Base-by-base conservation (phyloP, 2,797 vertebrate genomes). In the Crypturellus tataupa region DNA sequence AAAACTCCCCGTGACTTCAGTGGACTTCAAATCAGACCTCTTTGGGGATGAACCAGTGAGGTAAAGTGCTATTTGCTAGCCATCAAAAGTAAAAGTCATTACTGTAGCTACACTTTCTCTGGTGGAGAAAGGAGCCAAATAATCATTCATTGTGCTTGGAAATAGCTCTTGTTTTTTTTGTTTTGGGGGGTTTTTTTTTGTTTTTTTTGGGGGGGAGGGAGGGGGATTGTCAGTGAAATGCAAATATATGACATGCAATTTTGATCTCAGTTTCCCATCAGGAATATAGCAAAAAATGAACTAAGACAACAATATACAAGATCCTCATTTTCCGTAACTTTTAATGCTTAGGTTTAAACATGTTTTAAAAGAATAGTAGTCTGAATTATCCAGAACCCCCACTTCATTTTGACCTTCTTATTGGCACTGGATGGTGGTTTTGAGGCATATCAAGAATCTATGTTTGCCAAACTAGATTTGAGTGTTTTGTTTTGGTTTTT, bases 351-450 rank as follows among this genome's bases (percentile, higher is more conserved):
- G 20, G 51, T 35, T 77, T 84, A 83, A 80, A 64, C 39, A 24
- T 33, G 33, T 55, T 65, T 46, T 60, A 72, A 77, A 49, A 49
- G 25, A 49, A 47, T 44, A 31, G 9, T 49, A 65, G 10, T 37
- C 42, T 63, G 11, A 19, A 44, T 49, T 93, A 37, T 37, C 75
- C 70, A 90, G 80, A 96, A 86, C 67, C 67, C 72, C 62, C 86
- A 71, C 88, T 40, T 65, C 44, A 80, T 80, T 53, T 21, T 69
- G 40, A 23, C 59, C 59, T 62, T 77, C 63, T 69, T 56, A 58
- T n/a, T 39, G 89, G 62, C 59, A 59, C 15, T 3, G 2, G 47
- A 39, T 25, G 19, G 19, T 88, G 39, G 51, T 71, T 42, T 39
- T 29, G 27, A 91, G 64, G 65, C 35, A 85, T 33, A 85, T 70